Percentiles rank a stretch among this genome's conserved stretches.
Conservation (phyloP, 2,113 vertebrate genomes). For the Rattus rattus region DNA sequence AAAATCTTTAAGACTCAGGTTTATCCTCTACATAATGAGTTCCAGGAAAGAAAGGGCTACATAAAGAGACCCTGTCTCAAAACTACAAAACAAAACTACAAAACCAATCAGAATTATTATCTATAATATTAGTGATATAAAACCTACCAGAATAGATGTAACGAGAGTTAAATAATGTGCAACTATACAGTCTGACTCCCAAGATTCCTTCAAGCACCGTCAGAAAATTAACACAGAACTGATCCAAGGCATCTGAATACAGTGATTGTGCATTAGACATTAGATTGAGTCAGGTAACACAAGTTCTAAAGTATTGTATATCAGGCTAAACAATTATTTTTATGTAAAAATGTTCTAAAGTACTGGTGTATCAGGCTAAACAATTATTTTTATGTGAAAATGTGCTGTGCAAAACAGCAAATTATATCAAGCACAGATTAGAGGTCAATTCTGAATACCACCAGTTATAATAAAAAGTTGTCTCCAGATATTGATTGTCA, state of each 20-base stretch:
- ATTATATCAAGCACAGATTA: neutral
- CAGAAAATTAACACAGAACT: neutral
- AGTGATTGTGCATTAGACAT: neutral
- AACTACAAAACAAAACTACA: neutral
- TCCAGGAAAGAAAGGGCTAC: neutral
- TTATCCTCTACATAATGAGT: neutral
- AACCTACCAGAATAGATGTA: neutral
- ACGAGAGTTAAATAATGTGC: constrained; percentile 1
- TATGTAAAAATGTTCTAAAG: neutral
- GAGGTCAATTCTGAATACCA: neutral
- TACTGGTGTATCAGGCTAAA: neutral
- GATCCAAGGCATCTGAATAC: neutral
- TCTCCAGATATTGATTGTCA: neutral
- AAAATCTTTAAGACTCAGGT: neutral
- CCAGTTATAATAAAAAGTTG: neutral
- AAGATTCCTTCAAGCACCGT: neutral
- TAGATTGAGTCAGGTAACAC: constrained; percentile 3
- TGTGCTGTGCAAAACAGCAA: constrained; percentile 10
- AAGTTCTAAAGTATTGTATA: neutral
- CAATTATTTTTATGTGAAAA: constrained; percentile 6
- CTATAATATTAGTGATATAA: constrained; percentile 34
- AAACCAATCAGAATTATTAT: neutral
- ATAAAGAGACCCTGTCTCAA: neutral
- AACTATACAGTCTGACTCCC: neutral
- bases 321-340: neutral